Base-by-base conservation (phyloP, 2,113 vertebrate species). In the Pelmatolapia mariae region DNA sequence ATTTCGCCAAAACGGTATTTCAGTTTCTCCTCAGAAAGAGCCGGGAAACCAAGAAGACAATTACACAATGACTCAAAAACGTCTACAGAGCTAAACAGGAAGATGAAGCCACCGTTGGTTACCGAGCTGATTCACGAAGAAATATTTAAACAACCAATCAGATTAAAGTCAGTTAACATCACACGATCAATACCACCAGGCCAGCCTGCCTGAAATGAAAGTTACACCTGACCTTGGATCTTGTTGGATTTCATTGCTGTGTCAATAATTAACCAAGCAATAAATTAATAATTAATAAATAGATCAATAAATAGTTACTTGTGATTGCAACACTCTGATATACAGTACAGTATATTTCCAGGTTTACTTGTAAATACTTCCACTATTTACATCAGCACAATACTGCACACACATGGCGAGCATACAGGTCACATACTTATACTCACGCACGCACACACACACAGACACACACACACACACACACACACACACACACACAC, bases 331-430 rank as follows among this genome's bases (percentile, higher is more conserved):
- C 83, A 92, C 89, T 95, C 90, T 92, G 82, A 90, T 93, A 89
- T 92, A 92, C 93, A 92, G 66, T 91, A 92, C 93, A 91, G 73
- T 26, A 89, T 90, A 93, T n/a, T 86, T 90, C 79, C 89, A 93
- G 90, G 86, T 94, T 89, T 68, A 89, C 89, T 87, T 91, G 87
- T 88, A 87, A 90, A 83, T 89, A 92, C 66, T 93, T 90, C 81
- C 85, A 92, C 43, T 94, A 95, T 95, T 94, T 96, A 94, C 93
- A 93, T 86, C 54, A 93, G 80, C 87, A 92, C 91, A 56, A 93
- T 29, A 90, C 50, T 53, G 31, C 68, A 47, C 79, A 59, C 85
- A 82, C 82, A 71, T 80, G 22, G 81, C 7, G 26, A 66, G 79
- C 88, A 84, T 19, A 76, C 80, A 83, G 24, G 26, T 40, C 53